Base-by-base conservation (phyloP, 2,888 invertebrate genomes). In the Rhorus exstirpatorius region DNA sequence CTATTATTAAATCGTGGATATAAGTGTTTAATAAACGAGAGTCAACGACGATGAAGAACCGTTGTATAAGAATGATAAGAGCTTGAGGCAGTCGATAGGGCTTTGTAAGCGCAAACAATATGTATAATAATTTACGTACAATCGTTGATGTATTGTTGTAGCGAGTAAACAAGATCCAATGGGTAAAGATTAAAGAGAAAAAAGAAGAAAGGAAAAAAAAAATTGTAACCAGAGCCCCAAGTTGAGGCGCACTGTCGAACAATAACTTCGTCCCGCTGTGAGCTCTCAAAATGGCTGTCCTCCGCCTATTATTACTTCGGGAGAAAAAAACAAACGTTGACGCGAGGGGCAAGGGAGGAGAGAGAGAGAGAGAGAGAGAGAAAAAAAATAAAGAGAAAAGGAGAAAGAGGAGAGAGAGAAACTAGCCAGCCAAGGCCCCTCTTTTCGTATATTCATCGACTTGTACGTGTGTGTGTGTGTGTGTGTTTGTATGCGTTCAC, bases 241-340 rank as follows among this genome's bases (percentile, higher is more conserved):
- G 81, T 84, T 87, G 87, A 86, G 82, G 51, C 71, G 61, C 86
- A 89, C 92, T 92, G 91, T 86, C 90, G 91, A 92, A 92, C 92
- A 92, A 92, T 92, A 92, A 92, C 92, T 92, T 90, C 89, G 91
- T 89, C 89, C 91, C 88, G 89, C 90, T 88, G 90, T 87, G 91
- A 91, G 90, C 91, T 91, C 92, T 92, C 92, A 92, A 92, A 92
- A 92, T 92, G 92, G 92, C 92, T 92, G 92, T 92, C 92, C 92
- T 91, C 91, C 91, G 92, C 92, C 82, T 92, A 92, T 92, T 92
- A 92, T 92, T 92, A 92, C 92, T 91, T 90, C 90, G 89, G 88
- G 87, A 87, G 86, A 63, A 79, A 81, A 80, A 81, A 78, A 83
- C 68, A 83, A 81, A 79, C 83, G 72, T 61, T 67, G 63, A 53